phyloP scores from a whole-genome alignment of 1,140 invertebrate genomes.

The Stenopsyche tienmushanensis region DNA sequence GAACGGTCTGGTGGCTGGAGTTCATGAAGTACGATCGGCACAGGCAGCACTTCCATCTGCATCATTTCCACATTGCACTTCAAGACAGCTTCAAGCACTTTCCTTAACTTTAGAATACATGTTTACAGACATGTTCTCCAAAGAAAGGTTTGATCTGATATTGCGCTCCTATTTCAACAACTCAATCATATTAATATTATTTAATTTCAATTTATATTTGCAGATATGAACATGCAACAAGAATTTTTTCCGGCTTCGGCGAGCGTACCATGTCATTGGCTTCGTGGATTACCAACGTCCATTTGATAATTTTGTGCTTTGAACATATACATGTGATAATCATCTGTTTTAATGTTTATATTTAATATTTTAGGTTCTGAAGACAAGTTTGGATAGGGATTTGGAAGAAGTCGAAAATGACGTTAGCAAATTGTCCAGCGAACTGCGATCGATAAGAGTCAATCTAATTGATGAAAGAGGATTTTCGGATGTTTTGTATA shows the following conservation, averaged over 20 bases:
- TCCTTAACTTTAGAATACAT: constrained; percentile 37
- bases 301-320: constrained; percentile 1
- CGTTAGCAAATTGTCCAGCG: constrained; percentile 22
- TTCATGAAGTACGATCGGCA: constrained; percentile 16
- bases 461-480: constrained; percentile 36
- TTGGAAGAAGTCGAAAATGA: constrained; percentile 34
- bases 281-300: constrained; percentile 35
- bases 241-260: constrained; percentile 35
- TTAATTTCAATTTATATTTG: constrained; percentile 17
- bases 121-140: constrained; percentile 38
- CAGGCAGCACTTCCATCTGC: constrained; percentile 29
- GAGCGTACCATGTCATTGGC: constrained; percentile 33
- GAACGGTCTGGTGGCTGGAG: constrained; percentile 11
- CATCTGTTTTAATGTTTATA: background rate
- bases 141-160: constrained; percentile 32
- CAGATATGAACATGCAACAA: constrained; percentile 36
- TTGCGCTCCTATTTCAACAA: too few species aligned
- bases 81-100: constrained; percentile 34
- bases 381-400: constrained; percentile 36
- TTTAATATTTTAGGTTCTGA: constrained; percentile 31
- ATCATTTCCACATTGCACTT: constrained; percentile 37
- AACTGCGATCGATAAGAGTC: constrained; percentile 30
- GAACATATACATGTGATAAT: background rate
- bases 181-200: background rate
- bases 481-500: constrained; percentile 28